Evolutionary conservation across 2,888 invertebrate species (phyloP).

Genomic region (Andricus quercusramuli): DNA sequence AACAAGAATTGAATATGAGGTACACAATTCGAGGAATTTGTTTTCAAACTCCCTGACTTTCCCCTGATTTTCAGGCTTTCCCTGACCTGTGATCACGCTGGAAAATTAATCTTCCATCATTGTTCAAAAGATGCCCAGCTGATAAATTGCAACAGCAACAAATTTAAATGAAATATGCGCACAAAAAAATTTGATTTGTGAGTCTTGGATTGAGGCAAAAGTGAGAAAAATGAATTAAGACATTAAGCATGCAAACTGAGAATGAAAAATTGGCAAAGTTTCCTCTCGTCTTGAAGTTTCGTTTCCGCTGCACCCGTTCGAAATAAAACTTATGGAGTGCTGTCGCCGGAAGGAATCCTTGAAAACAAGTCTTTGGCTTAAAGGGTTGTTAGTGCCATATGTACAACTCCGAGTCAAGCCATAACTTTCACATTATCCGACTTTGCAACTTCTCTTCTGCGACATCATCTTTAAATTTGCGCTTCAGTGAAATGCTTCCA

Average conservation of each 20-base stretch:
- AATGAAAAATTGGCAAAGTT: constrained; percentile 29
- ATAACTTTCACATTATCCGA: constrained; percentile 76
- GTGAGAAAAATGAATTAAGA: background rate
- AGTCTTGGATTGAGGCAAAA: background rate
- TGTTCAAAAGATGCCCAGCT: too few relatives aligned
- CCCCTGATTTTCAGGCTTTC: too few relatives aligned
- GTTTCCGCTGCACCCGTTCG: constrained; percentile 19
- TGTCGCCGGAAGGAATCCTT: constrained; percentile 23
- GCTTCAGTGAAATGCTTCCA: constrained; percentile 12
- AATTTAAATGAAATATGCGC: too few relatives aligned
- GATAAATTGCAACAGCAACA: too few relatives aligned
- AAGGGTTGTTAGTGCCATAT: constrained; percentile 71
- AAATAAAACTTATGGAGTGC: constrained; percentile 26
- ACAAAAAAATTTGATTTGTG: too few relatives aligned
- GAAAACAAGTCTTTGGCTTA: constrained; percentile 51
- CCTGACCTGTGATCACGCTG: too few relatives aligned
- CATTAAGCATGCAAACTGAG: background rate
- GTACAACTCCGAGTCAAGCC: constrained; percentile 61
- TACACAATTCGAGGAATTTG: too few relatives aligned
- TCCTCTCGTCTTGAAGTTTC: background rate
- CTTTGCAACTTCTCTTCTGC: constrained; percentile 67
- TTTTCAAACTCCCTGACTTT: too few relatives aligned
- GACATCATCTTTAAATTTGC: constrained; percentile 29
- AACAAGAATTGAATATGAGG: too few relatives aligned
- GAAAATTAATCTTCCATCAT: too few relatives aligned